phyloP scores from a whole-genome alignment of 2,113 vertebrate genomes.

The Semnornis frantzii region DNA sequence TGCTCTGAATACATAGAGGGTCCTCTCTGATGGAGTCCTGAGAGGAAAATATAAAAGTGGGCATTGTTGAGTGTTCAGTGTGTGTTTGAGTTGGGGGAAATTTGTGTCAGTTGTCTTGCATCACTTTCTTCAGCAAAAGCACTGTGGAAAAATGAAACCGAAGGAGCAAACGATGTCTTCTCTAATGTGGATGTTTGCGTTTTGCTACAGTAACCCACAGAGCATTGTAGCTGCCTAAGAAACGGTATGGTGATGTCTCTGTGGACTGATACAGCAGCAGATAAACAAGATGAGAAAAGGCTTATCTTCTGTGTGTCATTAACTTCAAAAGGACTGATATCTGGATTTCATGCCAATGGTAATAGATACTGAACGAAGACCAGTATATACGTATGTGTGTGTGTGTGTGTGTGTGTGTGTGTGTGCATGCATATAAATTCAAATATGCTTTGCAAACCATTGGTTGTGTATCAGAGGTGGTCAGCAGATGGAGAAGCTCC shows the following conservation, averaged over 20 bases:
- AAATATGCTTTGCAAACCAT: not conserved
- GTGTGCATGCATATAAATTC: not conserved
- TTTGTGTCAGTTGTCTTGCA: not conserved
- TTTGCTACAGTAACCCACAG: not conserved
- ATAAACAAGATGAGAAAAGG: not conserved
- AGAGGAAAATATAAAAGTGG: constrained; percentile 25
- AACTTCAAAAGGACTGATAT: not conserved
- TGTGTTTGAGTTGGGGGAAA: not conserved
- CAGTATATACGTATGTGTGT: not conserved
- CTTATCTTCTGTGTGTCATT: not conserved
- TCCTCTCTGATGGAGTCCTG: not conserved
- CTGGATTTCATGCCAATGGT: not conserved
- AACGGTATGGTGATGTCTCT: rapidly evolving
- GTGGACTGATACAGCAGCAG: not conserved
- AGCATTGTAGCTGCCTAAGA: not conserved
- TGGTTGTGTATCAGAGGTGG: not conserved
- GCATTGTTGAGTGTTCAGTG: constrained; percentile 21
- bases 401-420: too few species aligned
- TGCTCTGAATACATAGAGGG: constrained; percentile 44
- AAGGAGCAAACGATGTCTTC: not conserved
- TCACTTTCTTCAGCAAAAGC: not conserved
- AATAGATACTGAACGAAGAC: not conserved
- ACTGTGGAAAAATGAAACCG: constrained; percentile 11
- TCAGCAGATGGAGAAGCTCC: not conserved
- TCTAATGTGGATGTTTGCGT: not conserved